Conservation (phyloP, 2,888 invertebrate genomes). For the Lepidocyrtoides sp. region DNA sequence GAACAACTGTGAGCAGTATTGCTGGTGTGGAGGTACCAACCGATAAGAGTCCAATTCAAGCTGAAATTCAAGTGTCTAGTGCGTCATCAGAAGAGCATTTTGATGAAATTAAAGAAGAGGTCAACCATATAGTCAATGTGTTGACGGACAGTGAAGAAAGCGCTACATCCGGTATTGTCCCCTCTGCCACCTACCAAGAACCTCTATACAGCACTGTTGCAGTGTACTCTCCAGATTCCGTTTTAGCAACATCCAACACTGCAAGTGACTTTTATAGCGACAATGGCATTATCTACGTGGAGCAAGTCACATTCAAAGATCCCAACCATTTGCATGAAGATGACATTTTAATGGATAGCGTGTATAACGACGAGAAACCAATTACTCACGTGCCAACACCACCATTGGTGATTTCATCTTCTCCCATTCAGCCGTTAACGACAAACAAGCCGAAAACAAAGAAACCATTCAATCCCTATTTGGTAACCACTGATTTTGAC, state of each 20-base stretch:
- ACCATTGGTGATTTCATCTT: constrained; percentile 65
- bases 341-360: not conserved
- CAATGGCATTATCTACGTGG: constrained; percentile 40
- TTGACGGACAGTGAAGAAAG: constrained; percentile 79
- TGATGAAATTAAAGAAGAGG: constrained; percentile 84
- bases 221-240: constrained; percentile 13
- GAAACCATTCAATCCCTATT: constrained; percentile 62
- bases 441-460: constrained; percentile 69
- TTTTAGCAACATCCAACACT: constrained; percentile 2
- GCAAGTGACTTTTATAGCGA: not conserved
- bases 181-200: constrained; percentile 72
- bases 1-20: constrained; percentile 64
- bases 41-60: constrained; percentile 57
- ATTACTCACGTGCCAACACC: constrained; percentile 81
- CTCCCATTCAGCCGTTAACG: constrained; percentile 49
- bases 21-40: constrained; percentile 46
- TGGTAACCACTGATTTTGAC: constrained; percentile 56
- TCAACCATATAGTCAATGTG: constrained; percentile 84
- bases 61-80: constrained; percentile 74
- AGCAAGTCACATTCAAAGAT: constrained; percentile 60
- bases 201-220: constrained; percentile 69
- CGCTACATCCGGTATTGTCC: constrained; percentile 47
- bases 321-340: constrained; percentile 13
- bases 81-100: constrained; percentile 84
- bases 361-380: constrained; percentile 63